A percentile compares a stretch with the other conserved stretches of the same genome.
These are phyloP conservation scores for Megaustenia siamemsis DNA, from an alignment of 2,888 invertebrate species.

Conservation along the genomic window DNA sequence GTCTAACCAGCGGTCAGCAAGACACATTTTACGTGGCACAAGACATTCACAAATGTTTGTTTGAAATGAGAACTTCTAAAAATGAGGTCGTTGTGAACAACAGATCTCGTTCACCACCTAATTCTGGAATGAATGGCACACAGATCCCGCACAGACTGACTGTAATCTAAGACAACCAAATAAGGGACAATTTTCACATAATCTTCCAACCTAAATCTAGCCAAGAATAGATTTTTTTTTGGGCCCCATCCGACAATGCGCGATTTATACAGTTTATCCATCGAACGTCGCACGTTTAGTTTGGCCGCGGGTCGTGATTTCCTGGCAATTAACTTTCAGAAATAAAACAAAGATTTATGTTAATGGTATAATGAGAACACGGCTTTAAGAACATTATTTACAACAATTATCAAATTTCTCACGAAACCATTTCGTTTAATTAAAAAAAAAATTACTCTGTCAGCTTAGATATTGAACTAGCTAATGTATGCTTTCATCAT, in stretches of 20 bases:
- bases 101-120: too few species aligned
- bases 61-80: too few species aligned
- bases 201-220: neutral
- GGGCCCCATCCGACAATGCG: neutral
- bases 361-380: neutral
- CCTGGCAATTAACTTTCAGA: neutral
- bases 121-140: neutral
- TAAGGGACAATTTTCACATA: neutral
- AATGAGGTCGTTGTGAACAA: too few species aligned
- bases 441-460: too few species aligned
- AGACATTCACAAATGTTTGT: too few species aligned
- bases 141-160: neutral
- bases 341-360: neutral
- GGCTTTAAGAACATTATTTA: too few species aligned
- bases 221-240: neutral
- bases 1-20: too few species aligned
- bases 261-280: neutral
- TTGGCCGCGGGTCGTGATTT: neutral
- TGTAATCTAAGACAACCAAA: neutral
- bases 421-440: too few species aligned
- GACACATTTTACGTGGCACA: too few species aligned
- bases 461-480: too few species aligned
- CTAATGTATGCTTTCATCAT: too few species aligned
- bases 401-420: too few species aligned
- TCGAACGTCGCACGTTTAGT: neutral